Base-by-base conservation (phyloP, 2,113 vertebrate species). In the Semnornis frantzii region DNA sequence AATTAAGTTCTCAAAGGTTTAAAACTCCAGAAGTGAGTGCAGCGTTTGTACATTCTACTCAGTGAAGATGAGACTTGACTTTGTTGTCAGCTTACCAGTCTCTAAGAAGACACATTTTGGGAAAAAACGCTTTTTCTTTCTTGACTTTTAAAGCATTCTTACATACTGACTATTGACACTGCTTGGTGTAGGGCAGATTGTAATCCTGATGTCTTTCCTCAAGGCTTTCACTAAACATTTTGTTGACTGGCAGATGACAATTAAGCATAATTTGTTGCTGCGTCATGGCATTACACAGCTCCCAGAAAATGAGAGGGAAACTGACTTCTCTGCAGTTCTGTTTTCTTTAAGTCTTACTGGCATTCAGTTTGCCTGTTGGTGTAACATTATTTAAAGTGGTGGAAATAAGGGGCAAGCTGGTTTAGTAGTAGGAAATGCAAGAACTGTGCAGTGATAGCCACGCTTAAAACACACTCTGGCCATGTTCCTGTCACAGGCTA, bases 241-340 rank as follows among this genome's bases (percentile, higher is more conserved):
- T 83, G 34, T 71, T 69, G 37, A 72, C 20, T 82, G 66, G 17
- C 48, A 75, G n/a, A 60, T 69, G 66, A 50, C 31, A 24, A 13
- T 50, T 71, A 10, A 55, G 10, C 48, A 30, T n/a, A 37, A 15
- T 83, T 86, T 86, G n/a, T 83, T 71, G 28, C 65, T 81, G 20
- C 9, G 12, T 28, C 42, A 71, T 52, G 13, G 27, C 63, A n/a
- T 30, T 3, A 2, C 18, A 5, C 0, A 0, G 50, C 24, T 27
- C 28, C 28, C 1, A 50, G 23, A 0, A 74, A 71, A 33, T 5
- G 3, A n/a, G 37, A 70, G 28, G 8, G 42, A 86, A 65, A 75
- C 20, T 33, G 23, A 62, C 39, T 72, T 86, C 0, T 2, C 14
- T 71, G 19, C 1, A 3, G 2, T 64, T 89, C 78, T 62, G 5